These are phyloP conservation scores for Dorcus hopei DNA, from an alignment of 2,888 invertebrate genomes.

Conservation along the genomic window DNA sequence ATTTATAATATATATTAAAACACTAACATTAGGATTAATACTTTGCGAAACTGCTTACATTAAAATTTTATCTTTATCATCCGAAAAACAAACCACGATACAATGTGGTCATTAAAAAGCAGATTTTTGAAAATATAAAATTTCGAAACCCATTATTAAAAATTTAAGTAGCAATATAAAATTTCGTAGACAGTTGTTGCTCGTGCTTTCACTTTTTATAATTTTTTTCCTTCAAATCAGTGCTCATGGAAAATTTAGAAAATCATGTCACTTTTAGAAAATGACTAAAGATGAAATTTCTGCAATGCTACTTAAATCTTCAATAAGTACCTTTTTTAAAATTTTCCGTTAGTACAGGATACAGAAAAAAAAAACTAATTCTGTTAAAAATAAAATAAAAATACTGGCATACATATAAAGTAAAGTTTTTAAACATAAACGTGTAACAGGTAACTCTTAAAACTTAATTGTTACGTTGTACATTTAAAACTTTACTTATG, in stretches of 20 bases:
- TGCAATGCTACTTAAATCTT: too few relatives aligned
- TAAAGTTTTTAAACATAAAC: slow-evolving; percentile 15
- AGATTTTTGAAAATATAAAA: background rate
- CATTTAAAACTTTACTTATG: slow-evolving; percentile 15
- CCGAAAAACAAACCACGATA: background rate
- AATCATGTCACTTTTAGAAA: too few relatives aligned
- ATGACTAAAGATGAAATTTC: too few relatives aligned
- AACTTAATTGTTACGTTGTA: slow-evolving; percentile 3
- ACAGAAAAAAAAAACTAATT: background rate
- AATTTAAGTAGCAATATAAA: background rate
- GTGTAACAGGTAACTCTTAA: slow-evolving; percentile 4
- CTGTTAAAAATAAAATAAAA: slow-evolving; percentile 15
- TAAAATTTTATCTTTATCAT: slow-evolving; percentile 3
- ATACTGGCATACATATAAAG: background rate
- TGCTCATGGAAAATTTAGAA: too few relatives aligned
- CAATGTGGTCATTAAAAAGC: background rate
- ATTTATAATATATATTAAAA: slow-evolving; percentile 11
- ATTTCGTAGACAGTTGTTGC: background rate
- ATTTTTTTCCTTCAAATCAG: too few relatives aligned
- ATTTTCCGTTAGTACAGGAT: too few relatives aligned
- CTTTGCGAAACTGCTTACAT: slow-evolving; percentile 5
- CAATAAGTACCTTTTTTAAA: too few relatives aligned
- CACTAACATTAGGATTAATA: too few relatives aligned
- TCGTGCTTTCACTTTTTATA: too few relatives aligned
- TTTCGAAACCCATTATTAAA: background rate